These are phyloP conservation scores for Iselma pallidipennis DNA, from an alignment of 2,888 invertebrate genomes.

Conservation along the genomic window DNA sequence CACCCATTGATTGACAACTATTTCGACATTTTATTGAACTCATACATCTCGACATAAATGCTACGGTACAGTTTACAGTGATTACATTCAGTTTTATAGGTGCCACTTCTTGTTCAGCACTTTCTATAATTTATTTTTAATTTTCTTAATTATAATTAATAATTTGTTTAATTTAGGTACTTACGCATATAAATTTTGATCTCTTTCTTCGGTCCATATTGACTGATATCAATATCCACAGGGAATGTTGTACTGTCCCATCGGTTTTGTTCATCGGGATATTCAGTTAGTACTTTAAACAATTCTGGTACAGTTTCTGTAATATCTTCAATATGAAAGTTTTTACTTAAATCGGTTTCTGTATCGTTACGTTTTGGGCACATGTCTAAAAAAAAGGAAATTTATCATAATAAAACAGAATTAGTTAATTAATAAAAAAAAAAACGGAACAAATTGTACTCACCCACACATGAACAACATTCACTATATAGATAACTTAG, in stretches of 20 bases:
- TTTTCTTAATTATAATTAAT: background rate
- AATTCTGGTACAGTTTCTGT: constrained; percentile 82
- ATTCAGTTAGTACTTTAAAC: constrained; percentile 80
- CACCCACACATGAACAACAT: constrained; percentile 97
- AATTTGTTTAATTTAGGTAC: constrained; percentile 44
- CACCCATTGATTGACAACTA: constrained; percentile 82
- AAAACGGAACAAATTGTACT: constrained; percentile 52
- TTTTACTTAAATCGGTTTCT: constrained; percentile 68
- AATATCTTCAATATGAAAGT: constrained; percentile 86
- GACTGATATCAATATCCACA: constrained; percentile 72
- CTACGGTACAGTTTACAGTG: constrained; percentile 89
- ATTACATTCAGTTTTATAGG: constrained; percentile 64
- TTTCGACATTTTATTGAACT: constrained; percentile 85
- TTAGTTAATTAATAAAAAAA: background rate
- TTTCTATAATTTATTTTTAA: constrained; percentile 59
- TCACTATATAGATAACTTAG: constrained; percentile 87
- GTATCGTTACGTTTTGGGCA: constrained; percentile 87
- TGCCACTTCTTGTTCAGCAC: constrained; percentile 67
- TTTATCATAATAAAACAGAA: background rate
- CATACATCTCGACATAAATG: constrained; percentile 88
- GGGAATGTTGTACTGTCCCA: constrained; percentile 87
- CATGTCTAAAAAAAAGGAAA: constrained; percentile 67
- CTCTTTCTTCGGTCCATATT: constrained; percentile 66
- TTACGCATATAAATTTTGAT: constrained; percentile 69
- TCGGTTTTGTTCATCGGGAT: constrained; percentile 73